Percentiles rank a stretch among this genome's conserved stretches.
Evolutionary conservation across 2,797 vertebrate genomes (phyloP).

Genomic region (Microctenopoma stevenorrisi): DNA sequence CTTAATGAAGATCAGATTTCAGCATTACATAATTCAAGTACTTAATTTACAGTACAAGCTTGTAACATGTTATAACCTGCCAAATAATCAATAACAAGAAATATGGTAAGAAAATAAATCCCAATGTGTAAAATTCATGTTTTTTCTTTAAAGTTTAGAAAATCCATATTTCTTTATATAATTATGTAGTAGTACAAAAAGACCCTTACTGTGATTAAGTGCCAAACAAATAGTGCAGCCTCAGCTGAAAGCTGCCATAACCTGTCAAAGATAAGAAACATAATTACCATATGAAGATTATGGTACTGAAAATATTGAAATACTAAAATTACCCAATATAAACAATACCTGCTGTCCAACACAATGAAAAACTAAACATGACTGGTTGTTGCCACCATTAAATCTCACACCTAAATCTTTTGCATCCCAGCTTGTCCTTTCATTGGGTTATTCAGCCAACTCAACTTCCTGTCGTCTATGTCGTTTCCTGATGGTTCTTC

Average conservation of each 20-base stretch:
- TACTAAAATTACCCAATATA: neutral
- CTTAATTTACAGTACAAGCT: no score
- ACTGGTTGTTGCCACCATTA: neutral
- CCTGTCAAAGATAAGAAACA: conserved; percentile 33
- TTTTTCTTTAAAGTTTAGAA: no score
- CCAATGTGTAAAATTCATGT: no score
- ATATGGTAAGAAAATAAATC: no score
- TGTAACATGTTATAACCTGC: no score
- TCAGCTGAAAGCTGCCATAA: conserved; percentile 47
- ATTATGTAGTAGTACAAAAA: no score
- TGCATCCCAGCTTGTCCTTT: conserved; percentile 18
- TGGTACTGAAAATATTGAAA: conserved; percentile 29
- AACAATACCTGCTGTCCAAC: neutral
- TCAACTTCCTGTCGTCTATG: conserved; percentile 34
- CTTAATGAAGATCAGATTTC: no score
- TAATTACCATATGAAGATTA: conserved; percentile 52
- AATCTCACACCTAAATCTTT: conserved; percentile 13
- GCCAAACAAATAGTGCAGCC: conserved; percentile 24
- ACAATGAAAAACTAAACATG: neutral
- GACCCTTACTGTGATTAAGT: conserved; percentile 29
- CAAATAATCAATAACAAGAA: no score
- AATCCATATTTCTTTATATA: no score
- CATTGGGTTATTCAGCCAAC: conserved; percentile 23
- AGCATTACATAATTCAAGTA: no score
- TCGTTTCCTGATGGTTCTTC: conserved; percentile 47